A percentile compares a stretch with the other conserved stretches of the same genome.
These are phyloP conservation scores for Epinephelus cyanopodus DNA, from an alignment of 2,113 vertebrate genomes.

Conservation along the genomic window DNA sequence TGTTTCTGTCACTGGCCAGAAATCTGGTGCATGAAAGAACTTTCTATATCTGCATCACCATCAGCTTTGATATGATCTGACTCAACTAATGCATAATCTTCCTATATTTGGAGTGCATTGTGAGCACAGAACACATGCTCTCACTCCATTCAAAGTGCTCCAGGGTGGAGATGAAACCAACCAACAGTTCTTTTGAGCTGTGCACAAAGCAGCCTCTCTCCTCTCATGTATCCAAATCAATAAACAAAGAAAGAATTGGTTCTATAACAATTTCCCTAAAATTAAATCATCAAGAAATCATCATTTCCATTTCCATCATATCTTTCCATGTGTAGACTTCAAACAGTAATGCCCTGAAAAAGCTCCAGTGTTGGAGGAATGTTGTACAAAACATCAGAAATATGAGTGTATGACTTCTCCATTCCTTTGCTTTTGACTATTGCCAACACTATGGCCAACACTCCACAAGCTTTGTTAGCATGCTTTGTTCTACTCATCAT, in stretches of 20 bases:
- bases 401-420: too few species aligned
- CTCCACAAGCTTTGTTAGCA: too few species aligned
- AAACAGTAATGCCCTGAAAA: neutral
- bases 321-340: neutral
- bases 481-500: too few species aligned
- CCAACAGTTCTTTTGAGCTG: neutral
- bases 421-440: too few species aligned
- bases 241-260: neutral
- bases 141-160: conserved; percentile 7
- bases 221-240: neutral
- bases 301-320: too few species aligned
- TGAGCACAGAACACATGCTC: conserved; percentile 10
- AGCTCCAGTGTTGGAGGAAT: neutral
- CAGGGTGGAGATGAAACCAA: conserved; percentile 18
- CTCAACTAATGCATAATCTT: conserved; percentile 34
- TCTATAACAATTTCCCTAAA: neutral
- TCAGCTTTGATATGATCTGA: conserved; percentile 36
- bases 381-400: too few species aligned
- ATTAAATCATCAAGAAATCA: neutral
- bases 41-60: conserved; percentile 20
- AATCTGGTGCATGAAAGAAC: neutral
- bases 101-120: conserved; percentile 33
- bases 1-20: neutral
- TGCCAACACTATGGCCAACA: too few species aligned
- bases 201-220: neutral